Conservation (phyloP, 1,140 invertebrate genomes). For the Rhizoglyphus robini region DNA sequence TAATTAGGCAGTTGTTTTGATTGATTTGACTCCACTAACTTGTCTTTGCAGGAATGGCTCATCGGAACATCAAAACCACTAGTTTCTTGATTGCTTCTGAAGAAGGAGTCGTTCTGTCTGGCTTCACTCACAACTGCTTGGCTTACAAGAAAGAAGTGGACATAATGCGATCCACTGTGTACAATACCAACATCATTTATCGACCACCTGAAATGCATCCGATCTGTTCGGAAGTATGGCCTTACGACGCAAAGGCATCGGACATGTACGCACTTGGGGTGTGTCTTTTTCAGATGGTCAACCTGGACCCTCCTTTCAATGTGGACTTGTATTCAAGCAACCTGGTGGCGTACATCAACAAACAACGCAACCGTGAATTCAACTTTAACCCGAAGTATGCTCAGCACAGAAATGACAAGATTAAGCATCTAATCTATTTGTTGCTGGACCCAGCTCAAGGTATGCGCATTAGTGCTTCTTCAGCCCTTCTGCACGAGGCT, state of each 20-base stretch:
- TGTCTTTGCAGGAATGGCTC: no score
- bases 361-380: neutral
- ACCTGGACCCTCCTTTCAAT: neutral
- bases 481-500: neutral
- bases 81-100: neutral
- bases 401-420: neutral
- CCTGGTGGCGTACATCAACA: neutral
- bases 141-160: neutral
- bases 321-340: neutral
- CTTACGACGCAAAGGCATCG: neutral
- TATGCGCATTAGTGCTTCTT: neutral
- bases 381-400: neutral
- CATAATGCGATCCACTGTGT: neutral
- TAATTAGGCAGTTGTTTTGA: no score
- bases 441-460: neutral
- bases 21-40: no score
- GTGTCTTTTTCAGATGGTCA: neutral
- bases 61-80: conserved; percentile 6
- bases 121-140: neutral
- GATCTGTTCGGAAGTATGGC: neutral
- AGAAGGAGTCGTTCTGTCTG: neutral
- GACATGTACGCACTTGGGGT: conserved; percentile 8
- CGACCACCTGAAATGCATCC: neutral
- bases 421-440: neutral
- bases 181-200: neutral